phyloP scores from a whole-genome alignment of 2,113 vertebrate species.

The Amia ocellicauda region DNA sequence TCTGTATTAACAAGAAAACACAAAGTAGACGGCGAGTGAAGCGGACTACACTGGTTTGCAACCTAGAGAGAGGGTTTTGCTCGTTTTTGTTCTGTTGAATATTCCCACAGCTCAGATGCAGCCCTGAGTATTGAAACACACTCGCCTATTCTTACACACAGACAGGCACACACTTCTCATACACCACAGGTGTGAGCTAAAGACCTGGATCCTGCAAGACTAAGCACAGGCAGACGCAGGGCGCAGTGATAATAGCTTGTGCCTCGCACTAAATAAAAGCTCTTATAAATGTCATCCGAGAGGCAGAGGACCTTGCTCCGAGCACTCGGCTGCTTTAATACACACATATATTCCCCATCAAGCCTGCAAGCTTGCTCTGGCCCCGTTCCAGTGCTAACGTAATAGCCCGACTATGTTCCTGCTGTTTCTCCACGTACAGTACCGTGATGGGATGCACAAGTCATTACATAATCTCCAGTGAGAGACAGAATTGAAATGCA shows the following conservation, averaged over 20 bases:
- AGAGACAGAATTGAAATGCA: background rate
- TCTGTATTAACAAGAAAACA: too few relatives aligned
- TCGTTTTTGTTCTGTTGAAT: too few relatives aligned
- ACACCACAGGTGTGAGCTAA: too few relatives aligned
- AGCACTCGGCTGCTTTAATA: background rate
- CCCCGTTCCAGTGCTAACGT: background rate
- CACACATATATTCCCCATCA: background rate
- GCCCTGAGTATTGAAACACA: too few relatives aligned
- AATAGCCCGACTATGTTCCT: conserved; percentile 9
- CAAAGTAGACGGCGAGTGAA: too few relatives aligned
- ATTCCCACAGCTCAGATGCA: too few relatives aligned
- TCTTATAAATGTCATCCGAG: background rate
- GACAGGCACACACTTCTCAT: background rate
- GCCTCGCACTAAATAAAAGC: background rate
- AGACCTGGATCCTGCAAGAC: too few relatives aligned
- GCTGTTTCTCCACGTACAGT: background rate
- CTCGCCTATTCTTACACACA: too few relatives aligned
- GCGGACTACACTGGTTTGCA: too few relatives aligned
- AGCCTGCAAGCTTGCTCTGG: conserved; percentile 11
- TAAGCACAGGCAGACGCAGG: too few relatives aligned
- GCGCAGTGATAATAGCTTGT: too few relatives aligned
- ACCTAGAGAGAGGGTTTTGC: too few relatives aligned
- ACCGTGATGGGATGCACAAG: background rate
- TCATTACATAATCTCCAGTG: conserved; percentile 4
- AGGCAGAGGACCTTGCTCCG: background rate